These are phyloP conservation scores for Podarcis raffonei DNA, from an alignment of 2,113 vertebrate genomes.

Conservation along the genomic window DNA sequence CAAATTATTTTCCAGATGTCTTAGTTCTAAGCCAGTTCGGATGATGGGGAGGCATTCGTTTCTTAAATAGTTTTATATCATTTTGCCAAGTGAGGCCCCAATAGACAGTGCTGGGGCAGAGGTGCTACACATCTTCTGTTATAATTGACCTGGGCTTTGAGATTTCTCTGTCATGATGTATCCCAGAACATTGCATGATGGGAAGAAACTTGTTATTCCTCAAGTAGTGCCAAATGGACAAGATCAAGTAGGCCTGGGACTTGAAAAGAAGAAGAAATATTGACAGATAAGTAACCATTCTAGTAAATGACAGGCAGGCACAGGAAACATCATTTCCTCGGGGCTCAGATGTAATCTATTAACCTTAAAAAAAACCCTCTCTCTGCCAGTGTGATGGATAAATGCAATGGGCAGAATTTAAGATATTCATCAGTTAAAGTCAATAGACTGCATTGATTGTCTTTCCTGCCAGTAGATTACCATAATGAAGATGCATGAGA, in stretches of 20 bases:
- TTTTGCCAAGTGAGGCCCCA: constrained; percentile 79
- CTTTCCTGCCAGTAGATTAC: constrained; percentile 43
- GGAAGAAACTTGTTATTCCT: constrained; percentile 83
- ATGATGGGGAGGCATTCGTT: constrained; percentile 70
- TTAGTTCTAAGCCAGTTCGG: constrained; percentile 73
- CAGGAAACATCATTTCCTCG: constrained; percentile 69
- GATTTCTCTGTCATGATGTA: constrained; percentile 84
- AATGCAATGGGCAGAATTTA: constrained; percentile 46
- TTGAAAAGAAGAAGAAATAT: constrained; percentile 80
- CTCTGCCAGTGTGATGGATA: constrained; percentile 64
- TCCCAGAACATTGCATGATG: constrained; percentile 83
- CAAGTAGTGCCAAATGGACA: constrained; percentile 80
- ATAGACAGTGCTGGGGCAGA: constrained; percentile 78
- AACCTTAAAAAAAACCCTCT: constrained; percentile 59
- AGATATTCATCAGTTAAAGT: constrained; percentile 71
- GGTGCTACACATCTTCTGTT: constrained; percentile 80
- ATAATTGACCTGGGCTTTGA: constrained; percentile 90
- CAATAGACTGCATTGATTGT: constrained; percentile 57
- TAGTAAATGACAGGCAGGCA: constrained; percentile 77
- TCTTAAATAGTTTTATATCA: constrained; percentile 74
- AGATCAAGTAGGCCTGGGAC: constrained; percentile 83
- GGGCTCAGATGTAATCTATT: constrained; percentile 76
- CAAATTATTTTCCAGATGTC: constrained; percentile 63
- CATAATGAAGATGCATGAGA: constrained; percentile 29
- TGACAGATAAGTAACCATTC: constrained; percentile 81